Evolutionary conservation across 35 echinoderm and acorn worm genomes (phyloP).

Genomic region (Ophioderma brevispina): DNA sequence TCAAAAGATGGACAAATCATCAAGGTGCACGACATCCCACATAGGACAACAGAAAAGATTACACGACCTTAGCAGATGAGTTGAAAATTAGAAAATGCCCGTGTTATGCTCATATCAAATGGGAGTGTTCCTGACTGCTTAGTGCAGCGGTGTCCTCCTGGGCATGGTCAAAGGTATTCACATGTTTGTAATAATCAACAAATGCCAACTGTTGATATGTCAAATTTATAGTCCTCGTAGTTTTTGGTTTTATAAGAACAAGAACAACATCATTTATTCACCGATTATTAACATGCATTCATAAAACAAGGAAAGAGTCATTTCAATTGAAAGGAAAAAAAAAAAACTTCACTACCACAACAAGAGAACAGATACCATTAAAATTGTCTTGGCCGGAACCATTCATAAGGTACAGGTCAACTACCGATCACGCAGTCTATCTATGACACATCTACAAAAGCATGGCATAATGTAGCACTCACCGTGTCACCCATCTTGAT

Average conservation of each 20-base stretch:
- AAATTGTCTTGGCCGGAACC: constrained; percentile 47
- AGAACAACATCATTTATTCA: neutral
- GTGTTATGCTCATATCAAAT: constrained; percentile 71
- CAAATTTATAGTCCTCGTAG: constrained; percentile 44
- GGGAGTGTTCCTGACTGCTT: constrained; percentile 77
- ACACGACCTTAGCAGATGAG: neutral
- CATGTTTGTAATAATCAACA: constrained; percentile 9
- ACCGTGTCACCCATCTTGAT: constrained; percentile 28
- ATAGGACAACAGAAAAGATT: neutral
- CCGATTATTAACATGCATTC: neutral
- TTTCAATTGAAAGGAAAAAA: neutral
- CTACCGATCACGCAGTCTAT: constrained; percentile 32
- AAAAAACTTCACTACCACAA: neutral
- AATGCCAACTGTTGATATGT: constrained; percentile 42
- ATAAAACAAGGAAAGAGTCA: neutral
- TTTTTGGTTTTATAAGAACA: constrained; percentile 26
- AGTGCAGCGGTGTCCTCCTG: constrained; percentile 62
- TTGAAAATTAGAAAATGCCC: constrained; percentile 45
- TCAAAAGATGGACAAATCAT: neutral
- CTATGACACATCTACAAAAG: constrained; percentile 9
- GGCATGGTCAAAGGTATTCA: constrained; percentile 31
- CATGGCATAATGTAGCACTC: constrained; percentile 51
- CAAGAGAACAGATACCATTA: constrained; percentile 25
- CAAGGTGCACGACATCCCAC: neutral
- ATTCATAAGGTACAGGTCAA: constrained; percentile 49